Evolutionary conservation across 1,140 invertebrate genomes (phyloP), one percentile per base, ranked within the genome.

Genomic region (Saxidomus purpurata): DNA sequence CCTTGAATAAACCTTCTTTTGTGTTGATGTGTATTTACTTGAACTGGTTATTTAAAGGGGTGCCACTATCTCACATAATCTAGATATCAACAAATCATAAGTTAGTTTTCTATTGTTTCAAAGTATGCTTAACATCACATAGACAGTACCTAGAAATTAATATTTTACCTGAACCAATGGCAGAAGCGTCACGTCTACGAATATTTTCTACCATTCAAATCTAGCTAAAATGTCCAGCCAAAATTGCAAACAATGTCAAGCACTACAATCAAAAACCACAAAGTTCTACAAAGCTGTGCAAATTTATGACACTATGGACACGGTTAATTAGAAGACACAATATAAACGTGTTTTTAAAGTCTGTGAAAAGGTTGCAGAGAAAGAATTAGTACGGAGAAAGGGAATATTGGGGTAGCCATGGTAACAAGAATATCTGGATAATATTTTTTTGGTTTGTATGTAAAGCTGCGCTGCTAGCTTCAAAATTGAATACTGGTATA

Each of bases 351-450:
- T 43, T 43, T 43, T 43, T 43, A 43, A 8, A 19, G n/a, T n/a
- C 31, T 67, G 63, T 31, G 8, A 59, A 59, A 22, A 11, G 15
- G n/a, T 11, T 49, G 47, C 47, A 59, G 19, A 67, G 63, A 31
- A 31, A 52, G 11, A 52, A 49, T n/a, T n/a, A 52, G 43, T 74
- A 40, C 1, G 40, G 40, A 22, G 69, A 19, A 19, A 28, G 25
- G 40, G 25, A 25, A 49, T 13, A 34, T 49, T 8, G 11, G 40
- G 19, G 40, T 77, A 77, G 22, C 2, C 1, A 52, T 77, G 28
- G 74, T 77, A 52, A 28, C 74, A 79, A 55, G 76, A 63, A 82
- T 63, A 82, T 67, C 80, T 82, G 80, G 55, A 81, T 81, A 38
- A 36, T 9, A 34, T 9, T 71, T 71, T 31, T n/a, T 19, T n/a